Conservation (phyloP, 2,113 vertebrate species). For the Ceyx cyanopectus region DNA sequence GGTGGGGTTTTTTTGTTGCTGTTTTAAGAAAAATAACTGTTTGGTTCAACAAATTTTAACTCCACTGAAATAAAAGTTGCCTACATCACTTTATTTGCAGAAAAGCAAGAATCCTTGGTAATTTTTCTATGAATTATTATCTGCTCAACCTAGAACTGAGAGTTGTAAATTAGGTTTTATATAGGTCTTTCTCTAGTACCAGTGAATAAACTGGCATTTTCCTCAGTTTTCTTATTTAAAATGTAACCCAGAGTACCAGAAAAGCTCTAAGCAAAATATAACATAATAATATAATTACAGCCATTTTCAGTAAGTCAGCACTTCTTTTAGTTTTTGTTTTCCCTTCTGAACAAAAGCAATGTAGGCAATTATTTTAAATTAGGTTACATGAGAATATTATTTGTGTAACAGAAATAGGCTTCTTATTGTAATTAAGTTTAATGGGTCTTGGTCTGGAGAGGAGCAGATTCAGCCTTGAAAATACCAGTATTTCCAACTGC, state of each 20-base stretch:
- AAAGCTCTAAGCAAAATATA: slow-evolving; percentile 64
- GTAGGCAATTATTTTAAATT: slow-evolving; percentile 82
- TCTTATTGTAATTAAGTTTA: slow-evolving; percentile 78
- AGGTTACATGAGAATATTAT: slow-evolving; percentile 79
- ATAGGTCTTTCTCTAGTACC: neutral
- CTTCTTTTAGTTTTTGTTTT: slow-evolving; percentile 73
- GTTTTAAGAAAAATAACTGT: neutral
- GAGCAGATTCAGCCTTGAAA: slow-evolving; percentile 45
- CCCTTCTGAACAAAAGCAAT: slow-evolving; percentile 69
- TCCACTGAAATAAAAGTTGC: neutral
- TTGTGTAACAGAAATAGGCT: slow-evolving; percentile 78
- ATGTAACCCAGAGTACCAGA: slow-evolving; percentile 44
- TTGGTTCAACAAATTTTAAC: neutral
- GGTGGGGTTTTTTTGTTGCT: neutral
- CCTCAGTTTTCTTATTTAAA: slow-evolving; percentile 30
- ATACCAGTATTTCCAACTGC: neutral
- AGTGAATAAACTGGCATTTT: neutral
- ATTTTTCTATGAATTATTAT: slow-evolving; percentile 18
- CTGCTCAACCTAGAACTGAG: neutral
- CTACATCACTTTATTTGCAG: neutral
- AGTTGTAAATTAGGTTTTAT: slow-evolving; percentile 28
- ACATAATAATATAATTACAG: slow-evolving; percentile 77
- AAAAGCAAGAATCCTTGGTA: neutral
- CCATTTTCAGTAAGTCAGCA: slow-evolving; percentile 76
- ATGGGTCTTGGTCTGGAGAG: slow-evolving; percentile 55